These are phyloP conservation scores for Vireo altiloquus DNA, from an alignment of 2,113 vertebrate genomes.

Conservation along the genomic window DNA sequence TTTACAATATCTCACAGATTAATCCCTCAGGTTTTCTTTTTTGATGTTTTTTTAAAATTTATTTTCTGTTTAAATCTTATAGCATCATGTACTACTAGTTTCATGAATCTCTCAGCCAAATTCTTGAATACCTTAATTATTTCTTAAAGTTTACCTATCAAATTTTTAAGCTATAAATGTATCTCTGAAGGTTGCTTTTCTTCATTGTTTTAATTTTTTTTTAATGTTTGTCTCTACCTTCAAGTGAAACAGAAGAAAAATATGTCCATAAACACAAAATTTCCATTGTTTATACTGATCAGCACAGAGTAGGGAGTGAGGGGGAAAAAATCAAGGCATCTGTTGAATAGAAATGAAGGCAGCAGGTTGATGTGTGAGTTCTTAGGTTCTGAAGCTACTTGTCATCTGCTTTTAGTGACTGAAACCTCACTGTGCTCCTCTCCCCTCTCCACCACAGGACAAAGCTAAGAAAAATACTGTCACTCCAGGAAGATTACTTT, in stretches of 20 bases:
- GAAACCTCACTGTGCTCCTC: neutral
- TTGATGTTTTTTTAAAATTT: neutral
- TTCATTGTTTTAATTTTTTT: neutral
- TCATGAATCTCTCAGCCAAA: neutral
- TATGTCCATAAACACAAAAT: constrained; percentile 66
- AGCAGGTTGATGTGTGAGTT: constrained; percentile 44
- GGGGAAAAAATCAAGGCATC: constrained; percentile 38
- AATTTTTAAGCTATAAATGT: neutral
- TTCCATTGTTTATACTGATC: constrained; percentile 69
- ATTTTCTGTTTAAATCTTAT: neutral
- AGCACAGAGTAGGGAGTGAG: constrained; percentile 54
- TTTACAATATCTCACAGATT: constrained; percentile 19
- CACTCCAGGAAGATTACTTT: neutral
- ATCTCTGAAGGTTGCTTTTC: neutral
- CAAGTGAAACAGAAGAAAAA: constrained; percentile 45
- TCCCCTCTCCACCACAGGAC: neutral
- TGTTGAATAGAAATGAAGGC: constrained; percentile 71
- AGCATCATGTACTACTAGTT: neutral
- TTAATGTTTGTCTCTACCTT: constrained; percentile 15
- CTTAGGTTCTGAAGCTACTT: constrained; percentile 27
- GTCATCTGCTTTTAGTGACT: constrained; percentile 6
- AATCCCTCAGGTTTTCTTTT: neutral
- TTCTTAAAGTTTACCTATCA: neutral
- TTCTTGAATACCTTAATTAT: neutral
- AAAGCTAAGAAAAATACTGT: neutral